Base-by-base conservation (phyloP, 1,140 invertebrate species). In the Heliothis virescens region DNA sequence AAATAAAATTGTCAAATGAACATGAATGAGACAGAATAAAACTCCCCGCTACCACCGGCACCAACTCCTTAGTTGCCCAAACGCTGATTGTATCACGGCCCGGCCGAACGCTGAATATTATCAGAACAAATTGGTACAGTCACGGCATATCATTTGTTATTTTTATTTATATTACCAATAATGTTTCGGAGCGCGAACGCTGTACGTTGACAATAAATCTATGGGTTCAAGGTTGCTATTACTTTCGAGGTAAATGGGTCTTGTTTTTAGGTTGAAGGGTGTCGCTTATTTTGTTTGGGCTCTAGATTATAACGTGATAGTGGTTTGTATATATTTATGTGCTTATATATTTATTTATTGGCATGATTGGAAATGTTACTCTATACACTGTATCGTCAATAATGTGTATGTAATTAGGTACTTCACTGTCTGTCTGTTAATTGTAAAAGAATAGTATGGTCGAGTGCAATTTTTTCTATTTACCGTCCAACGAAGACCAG, bases 141-240 rank as follows among this genome's bases (percentile, higher is more conserved):
- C 74, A 76, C 74, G 74, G 50, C 60, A 76, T 76, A 53, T n/a
- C 74, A 76, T 76, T 76, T 76, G 74, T 76, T 76, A 76, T 76
- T 76, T 76, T 76, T 76, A 76, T 76, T 65, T 76, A 76, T 76
- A 65, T 74, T 74, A 60, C 72, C 72, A 74, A 60, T 65, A 76
- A 76, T 76, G 74, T 76, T 63, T 53, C 26, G 41, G 60, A 65
- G 60, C 74, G 74, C 47, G 53, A 63, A 74, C 13, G 18, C 29
- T 59, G 52, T 74, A 74, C 18, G 21, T 52, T 63, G 18, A 53
- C 60, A 53, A 76, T 65, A 76, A 63, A 76, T 76, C 41, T 65
- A 29, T 65, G 48, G 21, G 48, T 76, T 63, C 74, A 76, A 76
- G 74, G 74, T 76, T 53, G 13, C 10, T 26, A 53, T 53, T 71